A percentile compares a stretch with the other conserved stretches of the same genome.
phyloP scores from a whole-genome alignment of 2,113 vertebrate species.

The Sarotherodon lohbergeri region DNA sequence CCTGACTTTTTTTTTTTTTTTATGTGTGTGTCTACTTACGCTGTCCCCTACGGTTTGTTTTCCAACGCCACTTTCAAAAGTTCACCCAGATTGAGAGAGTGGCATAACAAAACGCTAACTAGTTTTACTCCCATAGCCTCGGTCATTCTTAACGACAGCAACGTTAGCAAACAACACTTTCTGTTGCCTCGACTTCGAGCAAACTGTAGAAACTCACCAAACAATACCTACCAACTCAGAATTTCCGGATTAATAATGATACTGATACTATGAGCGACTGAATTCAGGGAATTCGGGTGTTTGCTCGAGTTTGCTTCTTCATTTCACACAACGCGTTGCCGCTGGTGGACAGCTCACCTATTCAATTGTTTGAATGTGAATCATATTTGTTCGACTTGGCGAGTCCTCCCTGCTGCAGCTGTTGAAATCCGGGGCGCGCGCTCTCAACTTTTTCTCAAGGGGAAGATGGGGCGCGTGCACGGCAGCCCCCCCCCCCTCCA shows the following conservation, averaged over 20 bases:
- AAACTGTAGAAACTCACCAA: conserved; percentile 65
- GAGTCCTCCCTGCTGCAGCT: conserved; percentile 74
- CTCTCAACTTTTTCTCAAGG: not conserved
- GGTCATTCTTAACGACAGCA: not conserved
- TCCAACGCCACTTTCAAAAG: not conserved
- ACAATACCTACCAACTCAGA: conserved; percentile 62
- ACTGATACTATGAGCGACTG: not conserved
- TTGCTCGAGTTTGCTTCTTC: conserved; percentile 7
- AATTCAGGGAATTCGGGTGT: not conserved
- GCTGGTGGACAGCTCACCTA: conserved; percentile 45
- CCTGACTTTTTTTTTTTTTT: not conserved
- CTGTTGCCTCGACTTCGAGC: not conserved
- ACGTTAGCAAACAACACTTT: not conserved
- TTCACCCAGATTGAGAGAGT: not conserved
- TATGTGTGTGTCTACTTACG: not conserved
- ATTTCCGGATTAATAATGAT: conserved; percentile 53
- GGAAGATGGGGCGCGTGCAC: conserved; percentile 66
- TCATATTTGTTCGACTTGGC: conserved; percentile 58
- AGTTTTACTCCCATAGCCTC: not conserved
- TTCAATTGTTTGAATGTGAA: conserved; percentile 53
- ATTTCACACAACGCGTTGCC: not conserved
- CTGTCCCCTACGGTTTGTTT: not conserved
- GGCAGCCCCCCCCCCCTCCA: not conserved
- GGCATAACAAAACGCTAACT: not conserved
- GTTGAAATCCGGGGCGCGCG: conserved; percentile 64